Evolutionary conservation across 2,113 vertebrate species (phyloP).

Genomic region (Callipepla californica): DNA sequence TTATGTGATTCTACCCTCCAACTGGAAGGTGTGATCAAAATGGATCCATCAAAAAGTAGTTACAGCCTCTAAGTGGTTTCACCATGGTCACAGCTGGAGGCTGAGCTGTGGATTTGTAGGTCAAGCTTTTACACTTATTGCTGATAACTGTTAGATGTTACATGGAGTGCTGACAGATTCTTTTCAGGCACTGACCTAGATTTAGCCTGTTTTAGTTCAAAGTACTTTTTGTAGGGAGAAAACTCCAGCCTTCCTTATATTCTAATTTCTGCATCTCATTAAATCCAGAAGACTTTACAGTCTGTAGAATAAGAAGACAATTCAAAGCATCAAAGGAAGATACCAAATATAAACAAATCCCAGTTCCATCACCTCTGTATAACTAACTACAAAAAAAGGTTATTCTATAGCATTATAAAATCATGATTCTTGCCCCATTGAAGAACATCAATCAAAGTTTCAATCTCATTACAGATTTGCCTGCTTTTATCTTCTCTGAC

Average conservation of each 20-base stretch:
- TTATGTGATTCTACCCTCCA: neutral
- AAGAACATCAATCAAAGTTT: constrained; percentile 9
- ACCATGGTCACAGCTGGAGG: constrained; percentile 5
- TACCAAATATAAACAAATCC: neutral
- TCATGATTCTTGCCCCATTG: neutral
- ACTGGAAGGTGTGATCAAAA: neutral
- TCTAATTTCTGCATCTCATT: neutral
- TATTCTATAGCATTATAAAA: neutral
- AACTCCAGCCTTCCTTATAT: neutral
- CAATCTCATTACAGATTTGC: constrained; percentile 18
- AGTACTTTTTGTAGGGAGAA: neutral
- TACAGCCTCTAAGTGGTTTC: neutral
- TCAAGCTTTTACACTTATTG: constrained; percentile 5
- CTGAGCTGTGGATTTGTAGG: constrained; percentile 5
- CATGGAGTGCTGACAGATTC: neutral
- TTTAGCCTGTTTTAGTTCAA: constrained; percentile 7
- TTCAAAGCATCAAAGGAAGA: neutral
- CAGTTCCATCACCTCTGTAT: neutral
- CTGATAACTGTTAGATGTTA: neutral
- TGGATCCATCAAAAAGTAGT: neutral
- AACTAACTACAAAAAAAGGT: neutral
- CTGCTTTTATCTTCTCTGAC: constrained; percentile 29
- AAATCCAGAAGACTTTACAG: neutral
- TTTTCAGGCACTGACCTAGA: constrained; percentile 41
- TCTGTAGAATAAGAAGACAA: neutral